phyloP scores from a whole-genome alignment of 2,113 vertebrate species.

The Tragelaphus imberbis region DNA sequence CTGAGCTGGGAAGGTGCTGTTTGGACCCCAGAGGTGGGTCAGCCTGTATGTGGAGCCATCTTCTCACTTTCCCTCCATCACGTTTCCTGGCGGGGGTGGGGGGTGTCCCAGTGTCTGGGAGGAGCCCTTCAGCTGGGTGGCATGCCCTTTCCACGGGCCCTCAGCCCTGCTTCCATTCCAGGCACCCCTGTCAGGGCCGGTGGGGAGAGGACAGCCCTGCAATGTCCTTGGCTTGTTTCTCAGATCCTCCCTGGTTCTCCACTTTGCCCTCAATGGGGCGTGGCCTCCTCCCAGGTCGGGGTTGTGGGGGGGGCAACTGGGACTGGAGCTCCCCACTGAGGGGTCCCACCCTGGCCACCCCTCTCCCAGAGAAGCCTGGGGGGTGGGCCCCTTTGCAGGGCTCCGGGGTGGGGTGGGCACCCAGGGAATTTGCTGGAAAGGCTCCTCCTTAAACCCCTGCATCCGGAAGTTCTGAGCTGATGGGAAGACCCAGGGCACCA shows the following conservation, averaged over 20 bases:
- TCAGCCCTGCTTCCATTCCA: too few species aligned
- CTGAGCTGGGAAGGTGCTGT: background rate
- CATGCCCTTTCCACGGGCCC: background rate
- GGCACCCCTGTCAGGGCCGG: accelerated
- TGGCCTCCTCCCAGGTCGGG: background rate
- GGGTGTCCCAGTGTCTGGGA: background rate
- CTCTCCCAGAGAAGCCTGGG: background rate
- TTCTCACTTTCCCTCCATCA: background rate
- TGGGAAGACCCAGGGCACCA: background rate
- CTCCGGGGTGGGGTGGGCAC: background rate
- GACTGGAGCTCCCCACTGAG: background rate
- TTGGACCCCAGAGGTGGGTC: background rate
- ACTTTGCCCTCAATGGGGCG: too few species aligned
- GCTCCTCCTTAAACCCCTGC: background rate
- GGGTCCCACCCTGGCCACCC: background rate
- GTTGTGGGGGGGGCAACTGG: accelerated
- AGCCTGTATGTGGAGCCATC: background rate
- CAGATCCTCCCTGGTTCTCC: background rate
- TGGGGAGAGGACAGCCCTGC: background rate
- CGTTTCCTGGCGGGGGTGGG: too few species aligned
- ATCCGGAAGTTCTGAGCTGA: background rate
- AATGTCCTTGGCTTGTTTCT: background rate
- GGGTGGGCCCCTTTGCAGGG: background rate
- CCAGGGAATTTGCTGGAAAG: background rate
- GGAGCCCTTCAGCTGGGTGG: background rate